phyloP scores from a whole-genome alignment of 2,797 vertebrate genomes.

The Potorous gilbertii region DNA sequence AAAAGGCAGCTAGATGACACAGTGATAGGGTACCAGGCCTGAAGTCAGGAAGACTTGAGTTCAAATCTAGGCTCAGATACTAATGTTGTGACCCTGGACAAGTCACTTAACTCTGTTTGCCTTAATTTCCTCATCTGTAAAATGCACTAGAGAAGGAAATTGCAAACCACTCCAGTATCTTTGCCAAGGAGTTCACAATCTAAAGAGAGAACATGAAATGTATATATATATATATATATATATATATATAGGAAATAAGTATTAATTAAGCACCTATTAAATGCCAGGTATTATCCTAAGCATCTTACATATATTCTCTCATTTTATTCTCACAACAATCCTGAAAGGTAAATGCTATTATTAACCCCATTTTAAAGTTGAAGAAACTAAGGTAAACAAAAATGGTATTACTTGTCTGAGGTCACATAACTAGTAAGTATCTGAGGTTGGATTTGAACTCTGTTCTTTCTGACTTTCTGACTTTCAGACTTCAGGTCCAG shows the following conservation, averaged over 20 bases:
- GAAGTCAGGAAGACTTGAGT: neutral
- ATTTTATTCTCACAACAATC: neutral
- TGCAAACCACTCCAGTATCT: neutral
- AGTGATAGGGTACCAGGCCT: accelerated
- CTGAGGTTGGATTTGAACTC: neutral
- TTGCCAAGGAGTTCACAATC: neutral
- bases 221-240: neutral
- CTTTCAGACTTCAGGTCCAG: neutral
- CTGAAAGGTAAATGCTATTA: neutral
- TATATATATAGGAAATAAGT: neutral
- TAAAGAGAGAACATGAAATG: neutral
- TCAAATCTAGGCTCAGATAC: neutral
- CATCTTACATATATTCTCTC: neutral
- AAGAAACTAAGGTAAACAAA: neutral
- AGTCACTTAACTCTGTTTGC: neutral
- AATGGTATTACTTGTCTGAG: neutral
- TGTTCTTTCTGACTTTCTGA: neutral
- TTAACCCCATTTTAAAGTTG: neutral
- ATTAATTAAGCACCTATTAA: neutral
- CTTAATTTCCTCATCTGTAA: neutral
- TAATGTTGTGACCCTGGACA: neutral
- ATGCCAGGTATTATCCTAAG: neutral
- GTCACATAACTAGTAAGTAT: neutral
- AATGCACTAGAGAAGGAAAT: neutral
- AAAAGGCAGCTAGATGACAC: neutral